Percentiles rank a stretch among this genome's conserved stretches.
Evolutionary conservation across 2,888 invertebrate genomes (phyloP).

Genomic region (Lasioglossum leucozonium): DNA sequence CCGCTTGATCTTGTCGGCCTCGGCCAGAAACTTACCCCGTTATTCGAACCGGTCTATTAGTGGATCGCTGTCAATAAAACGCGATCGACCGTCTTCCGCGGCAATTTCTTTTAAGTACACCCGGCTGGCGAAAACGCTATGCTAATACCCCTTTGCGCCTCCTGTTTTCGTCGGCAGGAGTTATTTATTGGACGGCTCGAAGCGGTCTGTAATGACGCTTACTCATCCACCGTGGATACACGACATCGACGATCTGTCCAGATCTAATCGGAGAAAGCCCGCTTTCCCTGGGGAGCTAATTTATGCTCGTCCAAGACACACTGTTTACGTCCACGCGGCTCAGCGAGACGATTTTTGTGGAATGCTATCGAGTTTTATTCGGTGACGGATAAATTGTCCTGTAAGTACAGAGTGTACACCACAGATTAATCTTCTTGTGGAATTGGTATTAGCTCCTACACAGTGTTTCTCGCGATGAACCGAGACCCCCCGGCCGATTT

Average conservation of each 20-base stretch:
- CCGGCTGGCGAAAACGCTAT: constrained; percentile 21
- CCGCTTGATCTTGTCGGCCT: constrained; percentile 46
- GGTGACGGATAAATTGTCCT: not conserved
- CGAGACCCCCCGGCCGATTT: constrained; percentile 46
- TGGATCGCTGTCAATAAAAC: constrained; percentile 49
- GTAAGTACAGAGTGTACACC: not conserved
- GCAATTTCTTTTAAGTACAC: constrained; percentile 24
- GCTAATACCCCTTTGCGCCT: constrained; percentile 5
- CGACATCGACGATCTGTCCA: not conserved
- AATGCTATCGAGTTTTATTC: too few species aligned
- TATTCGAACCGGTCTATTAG: constrained; percentile 30
- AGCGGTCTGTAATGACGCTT: not conserved
- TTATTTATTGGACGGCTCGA: constrained; percentile 16
- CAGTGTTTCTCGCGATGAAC: constrained; percentile 30
- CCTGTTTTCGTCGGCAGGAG: constrained; percentile 6
- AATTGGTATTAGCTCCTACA: constrained; percentile 14
- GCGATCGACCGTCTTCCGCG: not conserved
- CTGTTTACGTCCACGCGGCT: not conserved
- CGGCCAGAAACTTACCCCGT: constrained; percentile 27
- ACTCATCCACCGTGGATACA: constrained; percentile 6
- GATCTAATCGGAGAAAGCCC: not conserved
- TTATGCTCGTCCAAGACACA: not conserved
- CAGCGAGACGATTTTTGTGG: too few species aligned
- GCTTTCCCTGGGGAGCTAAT: not conserved
- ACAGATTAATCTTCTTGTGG: not conserved